Base-by-base conservation (phyloP, 2,113 vertebrate species). In the Corythaeola cristata region DNA sequence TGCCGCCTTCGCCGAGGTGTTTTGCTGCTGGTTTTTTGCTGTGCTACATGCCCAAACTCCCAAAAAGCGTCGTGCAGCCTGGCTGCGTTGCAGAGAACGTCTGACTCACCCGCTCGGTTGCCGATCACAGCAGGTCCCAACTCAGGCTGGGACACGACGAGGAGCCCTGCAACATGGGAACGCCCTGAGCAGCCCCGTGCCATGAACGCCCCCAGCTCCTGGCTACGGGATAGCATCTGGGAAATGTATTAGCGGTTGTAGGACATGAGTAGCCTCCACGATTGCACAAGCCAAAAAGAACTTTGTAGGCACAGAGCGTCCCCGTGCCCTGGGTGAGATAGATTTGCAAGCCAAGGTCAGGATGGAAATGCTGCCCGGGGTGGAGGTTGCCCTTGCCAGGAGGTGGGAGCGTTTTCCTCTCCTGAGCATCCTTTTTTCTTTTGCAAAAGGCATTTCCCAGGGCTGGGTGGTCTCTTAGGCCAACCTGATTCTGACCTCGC, bases 271-370 rank as follows among this genome's bases (percentile, higher is more conserved):
- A 18, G 21, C n/a, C 22, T 9, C 44, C 28, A 0, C 0, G 2
- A 21, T 6, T 76, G 41, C 76, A 52, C 30, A 11, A 59, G 73
- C 56, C 3, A 3, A 45, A 76, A 3, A 21, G 72, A 84, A 2
- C 5, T 53, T 11, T 15, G 10, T 9, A 8, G 6, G 9, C 37
- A 24, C 39, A 21, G 35, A 76, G 35, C 6, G 0, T 28, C 32
- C 5, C 33, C 0, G 0, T 79, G 56, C 21, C 22, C 19, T 0
- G 0, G 17, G 17, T 33, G 67, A 73, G 78, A 16, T 0, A 53
- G 35, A 50, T 66, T 64, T 3, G 0, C 37, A 37, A 49, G 50
- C 8, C 1, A 2, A 58, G 24, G 33, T 8, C 0, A 0, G 58
- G 68, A 47, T 63, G 44, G 15, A 37, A 56, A 69, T 2, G 0